Evolutionary conservation across 2,888 invertebrate species (phyloP), one percentile per base, ranked within the genome.

Genomic region (Metellina segmentata): DNA sequence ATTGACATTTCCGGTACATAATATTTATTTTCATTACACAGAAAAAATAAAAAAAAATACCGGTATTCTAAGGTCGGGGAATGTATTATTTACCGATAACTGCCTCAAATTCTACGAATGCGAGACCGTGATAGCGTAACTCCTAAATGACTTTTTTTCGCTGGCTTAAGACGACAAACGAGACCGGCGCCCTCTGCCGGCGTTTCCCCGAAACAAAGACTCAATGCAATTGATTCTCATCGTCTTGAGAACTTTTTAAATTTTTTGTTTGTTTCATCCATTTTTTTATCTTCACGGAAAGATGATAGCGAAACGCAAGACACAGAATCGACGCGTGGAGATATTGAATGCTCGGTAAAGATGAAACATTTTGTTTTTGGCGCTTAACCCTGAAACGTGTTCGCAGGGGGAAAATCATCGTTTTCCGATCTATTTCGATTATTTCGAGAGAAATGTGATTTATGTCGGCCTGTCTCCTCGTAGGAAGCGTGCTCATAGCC

Each of bases 41-140:
- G 19, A 81, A 49, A 81, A 79, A n/a, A n/a, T n/a, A n/a, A n/a
- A 70, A 51, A 11, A 52, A 85, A 85, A 82, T 61, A 48, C 20
- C 11, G 70, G 20, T 71, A 51, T 34, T 82, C 82, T 77, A 53
- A 13, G 61, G 74, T 34, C 72, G 51, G n/a, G 81, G 77, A 83
- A 83, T 82, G 81, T 85, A 91, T 87, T 91, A 87, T 91, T 91
- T 87, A 91, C 91, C 91, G 91, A 91, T 91, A 91, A 91, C 91
- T 87, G 69, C 81, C 51, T 48, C 51, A 72, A 53, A 83, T 82
- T 88, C 74, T 71, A 51, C 83, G 61, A 88, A 81, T 81, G 81
- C 51, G 69, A 52, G 85, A 81, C 81, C 90, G 81, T 82, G 87
- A 91, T 87, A 82, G 86, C 86, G 90, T 81, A 81, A 78, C 78